Evolutionary conservation across 2,113 vertebrate species (phyloP).

Genomic region (Phaethornis superciliosus): DNA sequence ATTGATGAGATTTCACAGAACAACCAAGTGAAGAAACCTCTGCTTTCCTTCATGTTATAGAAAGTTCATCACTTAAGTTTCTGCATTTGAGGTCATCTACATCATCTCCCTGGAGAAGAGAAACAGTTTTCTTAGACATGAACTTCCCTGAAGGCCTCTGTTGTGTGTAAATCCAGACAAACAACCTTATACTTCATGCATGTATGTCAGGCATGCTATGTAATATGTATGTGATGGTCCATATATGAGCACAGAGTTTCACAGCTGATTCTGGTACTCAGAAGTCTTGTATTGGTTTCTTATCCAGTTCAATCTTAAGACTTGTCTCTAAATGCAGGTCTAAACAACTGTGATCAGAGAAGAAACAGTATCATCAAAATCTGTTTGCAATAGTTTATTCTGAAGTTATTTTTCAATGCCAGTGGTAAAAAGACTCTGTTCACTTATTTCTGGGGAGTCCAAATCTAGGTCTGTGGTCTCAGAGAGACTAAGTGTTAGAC

Average conservation of each 20-base stretch:
- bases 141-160: background rate
- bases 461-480: background rate
- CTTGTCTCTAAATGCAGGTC: background rate
- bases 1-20: background rate
- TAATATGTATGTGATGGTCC: background rate
- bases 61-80: background rate
- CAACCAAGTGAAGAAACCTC: background rate
- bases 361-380: background rate
- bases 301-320: background rate
- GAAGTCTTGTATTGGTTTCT: background rate
- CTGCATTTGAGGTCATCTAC: background rate
- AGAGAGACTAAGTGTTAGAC: background rate
- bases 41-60: background rate
- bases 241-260: background rate
- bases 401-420: background rate
- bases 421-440: background rate
- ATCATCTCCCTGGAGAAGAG: background rate
- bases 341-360: background rate
- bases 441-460: background rate
- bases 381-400: background rate
- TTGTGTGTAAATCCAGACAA: background rate
- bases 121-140: background rate
- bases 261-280: background rate
- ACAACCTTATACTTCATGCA: background rate
- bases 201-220: background rate